Base-by-base conservation (phyloP, 2,888 invertebrate species). In the Merodon equestris region DNA sequence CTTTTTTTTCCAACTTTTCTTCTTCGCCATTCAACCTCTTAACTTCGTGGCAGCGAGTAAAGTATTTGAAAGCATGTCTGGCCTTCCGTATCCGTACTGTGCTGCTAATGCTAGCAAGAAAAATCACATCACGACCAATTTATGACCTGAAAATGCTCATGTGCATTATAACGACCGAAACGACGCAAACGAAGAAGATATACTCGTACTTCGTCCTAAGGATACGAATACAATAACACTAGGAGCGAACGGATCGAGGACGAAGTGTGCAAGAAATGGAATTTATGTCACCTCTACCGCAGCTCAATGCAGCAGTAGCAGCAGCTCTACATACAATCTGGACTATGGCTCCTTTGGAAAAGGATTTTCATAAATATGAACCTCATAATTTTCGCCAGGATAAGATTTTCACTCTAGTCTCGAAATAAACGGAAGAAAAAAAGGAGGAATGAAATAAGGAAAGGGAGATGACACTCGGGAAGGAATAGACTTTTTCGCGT, bases 111-210 rank as follows among this genome's bases (percentile, higher is more conserved):
- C 36, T 48, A 27, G 27, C 56, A 56, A 54, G 47, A 70, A 48
- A 70, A 61, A 70, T 70, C 60, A 54, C 60, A 70, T 60, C 68
- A 70, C 60, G 47, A 60, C 40, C 60, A 60, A 60, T 70, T 60
- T 70, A 70, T 70, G 60, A 54, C 42, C 54, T 38, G 53, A 40
- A 70, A 61, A 70, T 54, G 48, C 70, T 70, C 54, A 18, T 70
- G 60, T 70, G 70, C 54, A 61, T 40, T 61, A 47, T 48, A 61
- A 54, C 3, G 27, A 27, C 27, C 54, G 47, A 70, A 47, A 40
- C 10, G 42, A 27, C 15, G 54, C 40, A 19, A n/a, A 17, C 15
- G 7, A 18, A 48, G 19, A 61, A 27, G 40, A 42, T 15, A 40
- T 18, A 15, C 5, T 10, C 47, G 5, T 18, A 27, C 27, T 27